Evolutionary conservation across 2,888 invertebrate genomes (phyloP), one percentile per base, ranked within the genome.

Genomic region (Apamea sordens): DNA sequence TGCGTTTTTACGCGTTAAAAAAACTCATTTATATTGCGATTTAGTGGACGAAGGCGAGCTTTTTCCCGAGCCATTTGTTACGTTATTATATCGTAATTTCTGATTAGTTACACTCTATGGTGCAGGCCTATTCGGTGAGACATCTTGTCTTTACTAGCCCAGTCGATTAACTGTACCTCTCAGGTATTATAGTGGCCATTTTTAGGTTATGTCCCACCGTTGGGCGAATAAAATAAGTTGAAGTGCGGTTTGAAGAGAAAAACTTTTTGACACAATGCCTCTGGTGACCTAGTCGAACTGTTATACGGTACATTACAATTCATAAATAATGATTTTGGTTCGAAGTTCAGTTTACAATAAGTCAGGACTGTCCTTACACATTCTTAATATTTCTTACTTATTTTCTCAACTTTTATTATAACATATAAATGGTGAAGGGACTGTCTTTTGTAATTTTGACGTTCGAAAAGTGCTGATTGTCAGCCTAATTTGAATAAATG

Each of bases 51-150:
- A 69, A 80, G 76, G 78, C 75, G 78, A 85, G 88, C 89, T 90
- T 92, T 93, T 93, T 92, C 90, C 90, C 86, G 86, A 89, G 89
- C 89, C 89, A 91, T 92, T 92, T 91, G 91, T 92, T 91, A 91
- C 91, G 91, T 93, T 92, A 92, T 93, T 93, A 92, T 91, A 91
- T 90, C 87, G 93, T 91, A 93, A 93, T 93, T 92, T 91, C 79
- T 89, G 92, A 94, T 94, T 94, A 87, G 93, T 83, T 79, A 89
- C 92, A 91, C 89, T 89, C 80, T 80, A 88, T 87, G 85, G 86
- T 83, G 68, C 76, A 65, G 79, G 81, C 86, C 80, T 87, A 84
- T 83, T 85, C 83, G 77, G 84, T 79, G 76, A 83, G 77, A 71
- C 71, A 78, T 83, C 80, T 88, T 67, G 70, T 78, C 80, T 86